A percentile compares a stretch with the other conserved stretches of the same genome.
Evolutionary conservation across 2,797 vertebrate species (phyloP).

Genomic region (Threskiornis aethiopicus): DNA sequence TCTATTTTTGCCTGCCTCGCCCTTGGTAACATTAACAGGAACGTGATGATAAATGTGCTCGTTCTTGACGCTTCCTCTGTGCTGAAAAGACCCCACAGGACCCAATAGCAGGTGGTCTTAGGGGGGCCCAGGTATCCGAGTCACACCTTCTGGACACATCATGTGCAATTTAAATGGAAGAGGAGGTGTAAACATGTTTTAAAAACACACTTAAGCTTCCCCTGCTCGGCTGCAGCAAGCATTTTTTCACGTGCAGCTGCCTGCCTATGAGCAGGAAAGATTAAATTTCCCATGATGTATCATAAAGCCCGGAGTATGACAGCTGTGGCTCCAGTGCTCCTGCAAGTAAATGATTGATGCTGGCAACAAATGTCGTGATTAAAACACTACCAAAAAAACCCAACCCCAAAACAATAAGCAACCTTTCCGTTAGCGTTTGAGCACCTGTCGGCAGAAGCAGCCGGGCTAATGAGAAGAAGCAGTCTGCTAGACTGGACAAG

Average conservation of each 20-base stretch:
- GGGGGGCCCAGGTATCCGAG: neutral
- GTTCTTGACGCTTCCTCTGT: neutral
- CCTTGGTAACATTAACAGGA: neutral
- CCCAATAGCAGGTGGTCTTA: neutral
- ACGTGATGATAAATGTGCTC: neutral
- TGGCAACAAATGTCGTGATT: neutral
- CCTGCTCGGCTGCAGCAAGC: neutral
- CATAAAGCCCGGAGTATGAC: slow-evolving; percentile 30
- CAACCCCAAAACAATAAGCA: neutral
- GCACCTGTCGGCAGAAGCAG: neutral
- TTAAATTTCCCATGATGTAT: neutral
- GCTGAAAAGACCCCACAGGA: neutral
- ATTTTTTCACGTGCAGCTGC: neutral
- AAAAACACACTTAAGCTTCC: neutral
- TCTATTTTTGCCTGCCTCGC: neutral
- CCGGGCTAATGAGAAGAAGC: neutral
- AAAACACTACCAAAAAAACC: neutral
- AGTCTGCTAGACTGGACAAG: neutral
- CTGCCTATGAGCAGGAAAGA: neutral
- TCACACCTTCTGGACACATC: neutral
- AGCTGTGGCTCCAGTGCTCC: slow-evolving; percentile 6
- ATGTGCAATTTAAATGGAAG: neutral
- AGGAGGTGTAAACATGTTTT: neutral
- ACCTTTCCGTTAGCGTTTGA: neutral
- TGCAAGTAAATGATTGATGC: neutral